Base-by-base conservation (phyloP, 2,888 invertebrate species). In the Merodon equestris region DNA sequence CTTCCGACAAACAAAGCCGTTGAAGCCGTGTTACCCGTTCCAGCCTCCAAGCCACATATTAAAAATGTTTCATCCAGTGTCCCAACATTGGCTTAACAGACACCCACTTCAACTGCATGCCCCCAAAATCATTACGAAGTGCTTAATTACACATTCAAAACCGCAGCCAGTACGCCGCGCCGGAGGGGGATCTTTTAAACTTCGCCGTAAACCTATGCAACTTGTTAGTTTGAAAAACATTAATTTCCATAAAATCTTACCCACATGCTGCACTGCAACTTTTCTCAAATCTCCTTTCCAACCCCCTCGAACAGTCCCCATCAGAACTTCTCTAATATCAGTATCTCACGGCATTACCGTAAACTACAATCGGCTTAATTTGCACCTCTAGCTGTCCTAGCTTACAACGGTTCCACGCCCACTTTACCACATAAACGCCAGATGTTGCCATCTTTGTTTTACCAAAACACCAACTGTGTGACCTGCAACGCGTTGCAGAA, bases 301-400 rank as follows among this genome's bases (percentile, higher is more conserved):
- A 42, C n/a, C n/a, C n/a, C n/a, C n/a, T n/a, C n/a, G n/a, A n/a
- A n/a, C n/a, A 42, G 9, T 42, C 42, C 12, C 17, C 1, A 9
- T 1, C 10, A 19, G 66, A 44, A 76, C 66, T 64, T 60, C 60
- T 66, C 60, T 67, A 66, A 50, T 60, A 76, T 64, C 50, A 57
- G 60, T 75, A 50, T 76, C 47, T 71, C 60, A 76, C 64, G 58
- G 70, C 58, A 58, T 70, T 71, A 64, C 58, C 64, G 66, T 56
- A 76, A 72, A 77, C 53, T 73, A 73, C 61, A 68, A 73, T 77
- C 63, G 63, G 67, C 57, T 68, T 67, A 77, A 73, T 77, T 73
- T 77, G 61, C 72, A 73, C 67, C 72, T 73, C 42, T 47, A 63
- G 57, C 45, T 73, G 53, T 63, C 61, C 66, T n/a, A n/a, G 57